Base-by-base conservation (phyloP, 2,797 vertebrate species). In the Fistularia tabacaria region DNA sequence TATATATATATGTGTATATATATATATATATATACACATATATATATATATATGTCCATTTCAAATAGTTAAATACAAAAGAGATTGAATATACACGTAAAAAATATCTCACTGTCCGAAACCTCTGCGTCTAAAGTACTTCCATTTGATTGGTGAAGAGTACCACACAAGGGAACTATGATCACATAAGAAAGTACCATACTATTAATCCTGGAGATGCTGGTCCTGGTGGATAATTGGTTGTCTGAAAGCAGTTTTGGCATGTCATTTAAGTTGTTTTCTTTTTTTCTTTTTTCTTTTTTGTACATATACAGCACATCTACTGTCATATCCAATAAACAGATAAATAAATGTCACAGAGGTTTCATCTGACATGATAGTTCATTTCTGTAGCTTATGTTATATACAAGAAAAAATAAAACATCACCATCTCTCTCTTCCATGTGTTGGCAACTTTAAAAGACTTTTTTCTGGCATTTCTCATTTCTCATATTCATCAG, bases 351-450 rank as follows among this genome's bases (percentile, higher is more conserved):
- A 69, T 62, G 67, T 57, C 56, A 77, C 60, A 81, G 77, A 88
- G 81, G 80, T 90, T 90, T 87, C 72, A 80, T 70, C 74, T 69
- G 66, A 78, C 64, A 74, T 58, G 74, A 81, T 76, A 71, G 55
- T 59, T 74, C 64, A 76, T 74, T 74, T 86, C 80, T 77, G 76
- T 89, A 91, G 86, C 88, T 91, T 91, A 90, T 89, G 80, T 83
- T 85, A 88, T 87, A 69, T 86, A 90, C 85, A 88, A 81, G 77
- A 79, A 83, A 77, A 82, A 73, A 82, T 69, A 79, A 81, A 82
- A 77, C 72, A 73, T 76, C 69, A 78, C 66, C 52, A 67, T 79
- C 71, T 80, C 74, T 74, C 60, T 54, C 65, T 66, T 73, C 68
- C 74, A 58, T 59, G 62, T 44, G n/a, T 68, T 73, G 73, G 74